phyloP scores from a whole-genome alignment of 2,888 invertebrate species.

The Gandaritis pyraliata region DNA sequence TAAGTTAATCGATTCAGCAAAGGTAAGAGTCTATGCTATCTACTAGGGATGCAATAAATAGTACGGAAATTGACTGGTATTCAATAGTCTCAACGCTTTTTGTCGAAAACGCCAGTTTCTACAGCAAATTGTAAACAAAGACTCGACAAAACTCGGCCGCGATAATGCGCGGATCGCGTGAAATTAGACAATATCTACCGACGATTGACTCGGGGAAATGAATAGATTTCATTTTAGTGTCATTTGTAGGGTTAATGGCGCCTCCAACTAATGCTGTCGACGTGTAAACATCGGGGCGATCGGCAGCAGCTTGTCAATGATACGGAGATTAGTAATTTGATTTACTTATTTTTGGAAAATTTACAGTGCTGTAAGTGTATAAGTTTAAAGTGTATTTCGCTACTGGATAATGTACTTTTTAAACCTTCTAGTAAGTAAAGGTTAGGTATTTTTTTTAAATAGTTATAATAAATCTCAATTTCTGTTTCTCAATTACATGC shows the following conservation, averaged over 20 bases:
- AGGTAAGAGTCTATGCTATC: too few relatives aligned
- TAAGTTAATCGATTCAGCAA: too few relatives aligned
- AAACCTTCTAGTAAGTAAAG: too few relatives aligned
- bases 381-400: too few relatives aligned
- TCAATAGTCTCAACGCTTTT: too few relatives aligned
- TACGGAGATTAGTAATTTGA: constrained; percentile 26
- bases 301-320: constrained; percentile 37
- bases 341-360: constrained; percentile 18
- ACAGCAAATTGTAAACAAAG: neutral
- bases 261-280: constrained; percentile 69
- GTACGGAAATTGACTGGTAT: too few relatives aligned
- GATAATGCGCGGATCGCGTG: constrained; percentile 81
- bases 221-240: constrained; percentile 84
- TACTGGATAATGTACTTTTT: too few relatives aligned
- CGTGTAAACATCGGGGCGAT: constrained; percentile 57
- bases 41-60: too few relatives aligned
- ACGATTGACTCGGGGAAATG: constrained; percentile 83
- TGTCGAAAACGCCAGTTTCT: neutral
- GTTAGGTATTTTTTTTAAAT: too few relatives aligned
- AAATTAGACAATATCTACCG: constrained; percentile 76
- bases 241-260: constrained; percentile 82
- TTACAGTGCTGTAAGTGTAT: neutral
- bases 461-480: too few relatives aligned
- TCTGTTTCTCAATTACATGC: too few relatives aligned
- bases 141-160: neutral